phyloP scores from a whole-genome alignment of 2,888 invertebrate genomes.

The Campoletis raptor region DNA sequence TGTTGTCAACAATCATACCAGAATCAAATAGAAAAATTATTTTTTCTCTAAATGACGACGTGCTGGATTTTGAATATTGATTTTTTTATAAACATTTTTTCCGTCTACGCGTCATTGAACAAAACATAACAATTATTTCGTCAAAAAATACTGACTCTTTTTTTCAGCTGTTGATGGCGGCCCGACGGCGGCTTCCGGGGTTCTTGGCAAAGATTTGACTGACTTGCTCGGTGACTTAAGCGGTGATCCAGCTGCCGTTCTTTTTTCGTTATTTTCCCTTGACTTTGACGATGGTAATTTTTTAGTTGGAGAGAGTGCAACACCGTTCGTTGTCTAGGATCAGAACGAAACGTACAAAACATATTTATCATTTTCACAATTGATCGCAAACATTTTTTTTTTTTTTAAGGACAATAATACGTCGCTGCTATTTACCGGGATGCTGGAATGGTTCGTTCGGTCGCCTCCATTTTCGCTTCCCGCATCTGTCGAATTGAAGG shows the following conservation, averaged over 20 bases:
- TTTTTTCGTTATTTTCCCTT: conserved; percentile 83
- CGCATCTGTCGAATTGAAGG: conserved; percentile 88
- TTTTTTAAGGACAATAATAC: neutral
- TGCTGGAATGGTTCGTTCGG: conserved; percentile 91
- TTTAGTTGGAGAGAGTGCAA: conserved; percentile 90
- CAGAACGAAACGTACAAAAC: neutral
- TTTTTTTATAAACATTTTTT: too few relatives aligned
- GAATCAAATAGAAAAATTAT: too few relatives aligned
- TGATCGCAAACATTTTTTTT: too few relatives aligned
- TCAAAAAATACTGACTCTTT: conserved; percentile 87
- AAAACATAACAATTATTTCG: too few relatives aligned
- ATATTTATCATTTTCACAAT: neutral
- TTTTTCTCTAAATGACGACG: too few relatives aligned
- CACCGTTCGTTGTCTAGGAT: conserved; percentile 87
- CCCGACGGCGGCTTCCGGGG: conserved; percentile 88
- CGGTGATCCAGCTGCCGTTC: conserved; percentile 83
- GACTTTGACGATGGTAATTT: conserved; percentile 87
- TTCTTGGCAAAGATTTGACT: conserved; percentile 87
- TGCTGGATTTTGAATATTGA: too few relatives aligned
- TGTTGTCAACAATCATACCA: too few relatives aligned
- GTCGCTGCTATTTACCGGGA: conserved; percentile 87
- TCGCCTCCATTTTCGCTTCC: conserved; percentile 94
- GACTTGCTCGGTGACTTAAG: conserved; percentile 88
- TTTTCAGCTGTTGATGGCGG: conserved; percentile 87
- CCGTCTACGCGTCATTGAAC: too few relatives aligned